A percentile compares a stretch with the other conserved stretches of the same genome.
phyloP scores from a whole-genome alignment of 2,797 vertebrate genomes.

The Triplophysa yarkandensis region DNA sequence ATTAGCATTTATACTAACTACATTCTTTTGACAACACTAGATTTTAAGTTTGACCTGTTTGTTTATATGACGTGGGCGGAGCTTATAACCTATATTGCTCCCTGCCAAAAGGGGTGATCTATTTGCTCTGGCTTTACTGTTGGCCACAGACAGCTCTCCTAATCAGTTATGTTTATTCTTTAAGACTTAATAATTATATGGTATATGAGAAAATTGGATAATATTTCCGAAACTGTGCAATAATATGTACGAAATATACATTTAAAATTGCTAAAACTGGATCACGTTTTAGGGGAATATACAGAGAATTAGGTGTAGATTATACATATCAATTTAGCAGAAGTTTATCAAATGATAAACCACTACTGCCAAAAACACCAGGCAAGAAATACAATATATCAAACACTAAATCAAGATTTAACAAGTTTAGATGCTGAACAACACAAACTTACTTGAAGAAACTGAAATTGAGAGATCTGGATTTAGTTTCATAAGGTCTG shows the following conservation, averaged over 20 bases:
- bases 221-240: not conserved
- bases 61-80: no score
- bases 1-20: no score
- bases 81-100: no score
- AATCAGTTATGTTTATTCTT: no score
- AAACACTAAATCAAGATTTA: not conserved
- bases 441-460: not conserved
- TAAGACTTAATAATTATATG: no score
- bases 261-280: not conserved
- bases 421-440: not conserved
- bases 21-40: no score
- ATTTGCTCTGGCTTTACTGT: no score
- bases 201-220: no score
- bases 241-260: not conserved
- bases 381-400: not conserved
- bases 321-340: not conserved
- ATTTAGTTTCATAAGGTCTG: not conserved
- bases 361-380: not conserved
- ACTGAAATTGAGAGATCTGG: conserved; percentile 12
- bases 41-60: no score
- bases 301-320: not conserved
- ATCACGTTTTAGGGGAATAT: not conserved
- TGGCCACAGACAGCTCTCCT: no score
- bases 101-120: no score
- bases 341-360: not conserved